Evolutionary conservation across 2,888 invertebrate species (phyloP), one percentile per base, ranked within the genome.

Genomic region (Euclidia mi): DNA sequence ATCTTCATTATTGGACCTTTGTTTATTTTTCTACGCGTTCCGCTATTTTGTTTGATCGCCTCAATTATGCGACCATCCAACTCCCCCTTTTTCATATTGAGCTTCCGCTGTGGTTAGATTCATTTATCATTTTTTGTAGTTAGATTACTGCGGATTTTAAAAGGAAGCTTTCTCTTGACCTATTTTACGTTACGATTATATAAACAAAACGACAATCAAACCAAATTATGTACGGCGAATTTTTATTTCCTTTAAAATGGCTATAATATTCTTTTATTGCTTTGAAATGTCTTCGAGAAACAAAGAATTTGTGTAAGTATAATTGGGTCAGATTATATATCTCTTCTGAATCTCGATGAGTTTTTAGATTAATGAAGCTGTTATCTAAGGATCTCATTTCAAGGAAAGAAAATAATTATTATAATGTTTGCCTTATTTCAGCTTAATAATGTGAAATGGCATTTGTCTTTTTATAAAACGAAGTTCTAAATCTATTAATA

Each of bases 1-100:
- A 76, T 77, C 77, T 80, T 79, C 74, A 81, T 83, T 77, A 78
- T 78, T 70, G 50, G 51, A 55, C 51, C 53, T 55, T 57, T 79
- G 69, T 80, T 79, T 81, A 69, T 74, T 65, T 35, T 59, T 32
- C 41, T 18, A 43, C 59, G 67, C 50, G 42, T 46, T 51, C 70
- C 74, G 65, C 70, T 73, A 61, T 77, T 80, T 75, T 71, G 75
- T 78, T 78, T 74, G 66, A 71, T 56, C 34, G 52, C 42, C 40
- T 48, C 60, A 56, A 74, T 68, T 68, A 58, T 69, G 51, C 49
- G 59, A 56, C 68, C 65, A 58, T 71, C 65, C 11, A 17, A 44
- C 40, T 56, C 60, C 34, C 31, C 43, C 50, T 53, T 66, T 64
- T 66, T 75, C 73, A 61, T 68, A 62, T 65, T 56, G 51, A 15